Conservation (phyloP, 2,113 vertebrate genomes). For the Xiphophorus maculatus region DNA sequence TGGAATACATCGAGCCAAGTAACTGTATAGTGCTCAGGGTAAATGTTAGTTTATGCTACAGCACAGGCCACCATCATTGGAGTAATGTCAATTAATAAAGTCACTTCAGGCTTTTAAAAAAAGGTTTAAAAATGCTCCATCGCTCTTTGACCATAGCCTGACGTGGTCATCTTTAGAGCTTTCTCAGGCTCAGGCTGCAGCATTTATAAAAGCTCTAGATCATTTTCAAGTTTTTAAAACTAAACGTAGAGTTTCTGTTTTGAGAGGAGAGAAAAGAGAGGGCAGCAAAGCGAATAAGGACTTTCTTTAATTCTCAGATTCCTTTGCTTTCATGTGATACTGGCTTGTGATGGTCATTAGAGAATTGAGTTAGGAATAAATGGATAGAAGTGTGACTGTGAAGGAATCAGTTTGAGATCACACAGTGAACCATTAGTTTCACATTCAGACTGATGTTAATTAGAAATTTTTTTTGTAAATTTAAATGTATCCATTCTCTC, state of each 20-base stretch:
- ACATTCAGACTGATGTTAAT: background rate
- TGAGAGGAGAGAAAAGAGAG: slow-evolving; percentile 10
- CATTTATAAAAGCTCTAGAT: background rate
- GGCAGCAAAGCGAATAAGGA: slow-evolving; percentile 28
- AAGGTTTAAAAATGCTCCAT: background rate
- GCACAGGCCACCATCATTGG: background rate
- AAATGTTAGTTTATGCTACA: slow-evolving; percentile 2
- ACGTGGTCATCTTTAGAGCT: background rate
- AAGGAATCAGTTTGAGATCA: slow-evolving; percentile 26
- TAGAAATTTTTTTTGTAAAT: background rate
- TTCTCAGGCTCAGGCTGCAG: slow-evolving; percentile 22
- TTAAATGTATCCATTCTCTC: background rate
- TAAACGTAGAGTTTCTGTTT: background rate
- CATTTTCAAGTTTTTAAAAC: background rate
- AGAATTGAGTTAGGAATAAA: slow-evolving; percentile 69
- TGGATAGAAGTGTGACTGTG: slow-evolving; percentile 27
- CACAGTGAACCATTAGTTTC: background rate
- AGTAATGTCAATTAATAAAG: background rate
- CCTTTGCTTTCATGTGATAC: slow-evolving; percentile 67
- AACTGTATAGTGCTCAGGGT: slow-evolving; percentile 7
- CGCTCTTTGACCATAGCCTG: background rate
- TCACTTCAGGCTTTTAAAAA: background rate
- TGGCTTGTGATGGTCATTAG: slow-evolving; percentile 72
- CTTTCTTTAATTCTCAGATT: slow-evolving; percentile 47
- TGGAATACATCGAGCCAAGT: slow-evolving; percentile 10